Evolutionary conservation across 2,113 vertebrate genomes (phyloP), one percentile per base, ranked within the genome.

Genomic region (Oreochromis niloticus): DNA sequence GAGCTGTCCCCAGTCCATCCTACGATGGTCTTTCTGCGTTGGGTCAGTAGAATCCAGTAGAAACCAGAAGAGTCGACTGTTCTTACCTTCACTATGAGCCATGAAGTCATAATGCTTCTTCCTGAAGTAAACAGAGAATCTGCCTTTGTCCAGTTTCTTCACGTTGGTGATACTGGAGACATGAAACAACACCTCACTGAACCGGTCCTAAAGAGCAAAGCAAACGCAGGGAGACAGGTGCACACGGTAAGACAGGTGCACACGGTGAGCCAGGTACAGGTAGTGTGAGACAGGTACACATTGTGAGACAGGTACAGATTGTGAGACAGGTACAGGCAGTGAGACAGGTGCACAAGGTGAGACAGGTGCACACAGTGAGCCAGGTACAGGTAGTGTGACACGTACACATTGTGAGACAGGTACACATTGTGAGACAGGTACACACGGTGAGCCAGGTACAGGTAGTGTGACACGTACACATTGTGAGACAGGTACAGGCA

Each of bases 21-120:
- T 50, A 39, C 2, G 2, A 10, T 10, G 39, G 16, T 3, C 68
- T 46, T 46, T 11, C 68, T 75, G 68, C 10, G 14, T 17, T 75
- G 22, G 41, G 46, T 8, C 84, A 24, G 17, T 19, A 46, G n/a
- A 59, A 50, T 46, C 5, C 19, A 86, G 55, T 13, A 27, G 22
- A 61, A 30, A 8, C 22, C 43, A 80, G 54, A 8, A 24, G 54
- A 2, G 32, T 2, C 7, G 2, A 34, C 6, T 30, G 4, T 32
- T 81, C 85, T 89, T 52, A 97, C 96, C 96, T 0, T 95, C 90
- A 43, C 6, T 96, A 54, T 96, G 94, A 82, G 96, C 97, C 96
- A 97, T 95, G 90, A 97, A 97, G 75, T 97, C 97, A 50, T 96
- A 96, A 54, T 91, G 95, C 88, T 96, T 97, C 92, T 96, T 97